phyloP scores from a whole-genome alignment of 2,888 invertebrate genomes.

The Zhuqinia jingwanae region DNA sequence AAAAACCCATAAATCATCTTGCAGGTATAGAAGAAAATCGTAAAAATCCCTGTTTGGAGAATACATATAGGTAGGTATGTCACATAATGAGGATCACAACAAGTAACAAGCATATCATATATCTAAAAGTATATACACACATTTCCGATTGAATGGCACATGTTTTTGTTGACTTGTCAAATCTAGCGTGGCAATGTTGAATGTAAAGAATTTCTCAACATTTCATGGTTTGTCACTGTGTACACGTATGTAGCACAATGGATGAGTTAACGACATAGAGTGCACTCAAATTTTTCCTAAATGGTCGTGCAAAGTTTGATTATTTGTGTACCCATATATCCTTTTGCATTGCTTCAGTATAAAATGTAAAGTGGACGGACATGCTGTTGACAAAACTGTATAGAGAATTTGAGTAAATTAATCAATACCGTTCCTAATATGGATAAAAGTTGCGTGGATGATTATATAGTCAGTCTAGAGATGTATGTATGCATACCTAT shows the following conservation, averaged over 20 bases:
- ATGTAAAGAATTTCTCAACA: constrained; percentile 2
- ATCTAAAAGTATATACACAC: no score
- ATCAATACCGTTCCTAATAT: constrained; percentile 53
- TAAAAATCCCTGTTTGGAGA: constrained; percentile 30
- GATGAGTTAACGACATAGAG: neutral
- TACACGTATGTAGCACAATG: neutral
- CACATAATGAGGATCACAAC: constrained; percentile 17
- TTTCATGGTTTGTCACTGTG: neutral
- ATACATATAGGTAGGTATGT: constrained; percentile 38
- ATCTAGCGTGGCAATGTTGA: neutral
- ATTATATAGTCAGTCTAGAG: constrained; percentile 17
- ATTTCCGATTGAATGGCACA: constrained; percentile 32
- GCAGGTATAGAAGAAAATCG: constrained; percentile 36
- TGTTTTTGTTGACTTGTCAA: constrained; percentile 39
- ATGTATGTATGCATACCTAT: neutral
- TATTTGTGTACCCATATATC: no score
- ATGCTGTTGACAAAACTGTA: constrained; percentile 46
- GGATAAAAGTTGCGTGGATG: constrained; percentile 14
- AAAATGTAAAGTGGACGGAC: neutral
- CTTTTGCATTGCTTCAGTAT: no score
- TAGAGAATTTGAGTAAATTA: constrained; percentile 56
- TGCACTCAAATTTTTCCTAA: no score
- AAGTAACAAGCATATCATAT: neutral
- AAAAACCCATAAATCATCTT: constrained; percentile 42
- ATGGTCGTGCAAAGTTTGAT: neutral